Evolutionary conservation across 2,113 vertebrate genomes (phyloP).

Genomic region (Phalacrocorax pelagicus): DNA sequence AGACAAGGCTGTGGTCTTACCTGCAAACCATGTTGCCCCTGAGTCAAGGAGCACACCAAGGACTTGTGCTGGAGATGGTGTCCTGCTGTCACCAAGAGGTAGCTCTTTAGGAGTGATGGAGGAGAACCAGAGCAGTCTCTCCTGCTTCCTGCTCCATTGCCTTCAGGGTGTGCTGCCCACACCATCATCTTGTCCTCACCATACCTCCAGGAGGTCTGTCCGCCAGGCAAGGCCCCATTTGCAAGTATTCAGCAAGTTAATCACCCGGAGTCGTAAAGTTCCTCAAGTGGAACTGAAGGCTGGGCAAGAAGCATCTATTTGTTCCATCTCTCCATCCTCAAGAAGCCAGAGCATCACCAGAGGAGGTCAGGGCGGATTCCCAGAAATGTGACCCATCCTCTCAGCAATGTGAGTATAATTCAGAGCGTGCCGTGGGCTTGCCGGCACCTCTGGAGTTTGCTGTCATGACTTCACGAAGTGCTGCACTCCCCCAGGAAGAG

Average conservation of each 20-base stretch:
- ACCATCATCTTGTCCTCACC: neutral
- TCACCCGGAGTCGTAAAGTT: neutral
- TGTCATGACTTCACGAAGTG: constrained; percentile 3
- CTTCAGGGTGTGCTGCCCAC: neutral
- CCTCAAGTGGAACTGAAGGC: neutral
- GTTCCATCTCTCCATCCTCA: constrained; percentile 17
- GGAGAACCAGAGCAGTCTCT: neutral
- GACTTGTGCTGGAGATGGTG: neutral
- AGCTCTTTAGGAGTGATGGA: neutral
- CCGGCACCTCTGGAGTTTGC: neutral
- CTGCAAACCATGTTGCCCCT: neutral
- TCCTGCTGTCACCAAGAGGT: neutral
- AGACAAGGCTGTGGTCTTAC: neutral
- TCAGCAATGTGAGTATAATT: constrained; percentile 22
- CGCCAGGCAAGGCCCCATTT: neutral
- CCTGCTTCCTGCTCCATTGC: neutral
- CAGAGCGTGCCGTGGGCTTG: neutral
- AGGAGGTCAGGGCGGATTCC: constrained; percentile 19
- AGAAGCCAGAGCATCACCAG: constrained; percentile 24
- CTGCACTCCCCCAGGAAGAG: constrained; percentile 27
- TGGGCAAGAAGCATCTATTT: neutral
- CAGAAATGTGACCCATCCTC: constrained; percentile 51
- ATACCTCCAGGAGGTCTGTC: neutral
- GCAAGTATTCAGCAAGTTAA: neutral
- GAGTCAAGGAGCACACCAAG: neutral